Base-by-base conservation (phyloP, 2,113 vertebrate genomes). In the Brachyhypopomus gauderio region DNA sequence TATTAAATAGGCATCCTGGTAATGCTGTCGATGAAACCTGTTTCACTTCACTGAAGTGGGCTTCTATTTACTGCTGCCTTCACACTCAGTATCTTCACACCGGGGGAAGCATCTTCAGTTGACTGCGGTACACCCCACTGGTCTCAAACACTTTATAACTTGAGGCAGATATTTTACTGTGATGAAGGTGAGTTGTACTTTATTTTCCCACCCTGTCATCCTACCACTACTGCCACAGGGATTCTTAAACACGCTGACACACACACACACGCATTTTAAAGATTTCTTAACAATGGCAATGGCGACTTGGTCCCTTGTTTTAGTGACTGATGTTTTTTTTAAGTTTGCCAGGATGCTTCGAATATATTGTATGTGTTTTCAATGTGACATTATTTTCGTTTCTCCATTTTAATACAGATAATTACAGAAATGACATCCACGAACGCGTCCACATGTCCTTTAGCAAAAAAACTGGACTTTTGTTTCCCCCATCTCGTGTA, bases 401-500 rank as follows among this genome's bases (percentile, higher is more conserved):
- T 78, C 77, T 1, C 84, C 77, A 66, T 55, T 55, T 67, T 59
- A 27, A 41, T 27, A 60, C 81, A 91, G 92, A 85, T 91, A 85
- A 87, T 77, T 72, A 88, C 85, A 91, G 88, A 69, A 83, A 94
- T 93, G 93, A 85, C 84, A 85, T 75, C 79, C 80, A 83, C 80
- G 81, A 89, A 84, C 85, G 87, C 88, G 83, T 87, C 81, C 58
- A 70, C 45, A 14, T 52, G 45, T 52, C 11, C 45, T 52, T 8
- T 52, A 52, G 45, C 89, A 87, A 91, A 88, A 58, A 19, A 56
- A 14, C 92, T 93, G 93, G 93, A 92, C 93, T 94, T 95, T 93
- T 88, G 82, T 91, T 86, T 90, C 88, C 91, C 80, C 89, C 92
- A 81, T 88, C 91, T 85, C 64, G 83, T 92, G 88, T 92, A 92